A percentile compares a stretch with the other conserved stretches of the same genome.
Conservation (phyloP, 2,888 invertebrate genomes). For the Heliconius erato region DNA sequence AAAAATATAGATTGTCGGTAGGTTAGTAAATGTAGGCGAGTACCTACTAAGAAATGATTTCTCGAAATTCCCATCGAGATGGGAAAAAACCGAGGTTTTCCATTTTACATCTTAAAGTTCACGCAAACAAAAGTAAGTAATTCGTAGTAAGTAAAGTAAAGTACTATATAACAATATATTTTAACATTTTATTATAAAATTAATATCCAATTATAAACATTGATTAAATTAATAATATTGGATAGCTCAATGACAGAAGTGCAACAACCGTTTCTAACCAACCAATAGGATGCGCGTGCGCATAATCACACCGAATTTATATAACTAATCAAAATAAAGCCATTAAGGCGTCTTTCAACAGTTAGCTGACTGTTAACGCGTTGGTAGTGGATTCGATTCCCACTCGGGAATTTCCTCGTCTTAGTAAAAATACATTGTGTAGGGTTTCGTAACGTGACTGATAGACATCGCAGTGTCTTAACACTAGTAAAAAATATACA, state of each 20-base stretch:
- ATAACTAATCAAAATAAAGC: conserved; percentile 13
- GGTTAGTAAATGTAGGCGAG: background rate
- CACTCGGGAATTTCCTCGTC: conserved; percentile 16
- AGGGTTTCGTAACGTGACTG: too few relatives aligned
- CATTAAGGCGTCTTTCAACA: background rate
- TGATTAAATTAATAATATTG: background rate
- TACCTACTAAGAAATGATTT: background rate
- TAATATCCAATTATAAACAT: background rate
- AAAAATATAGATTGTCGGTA: background rate
- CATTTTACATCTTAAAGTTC: background rate
- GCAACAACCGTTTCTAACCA: background rate
- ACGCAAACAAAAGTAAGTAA: too few relatives aligned
- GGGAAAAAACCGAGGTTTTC: background rate
- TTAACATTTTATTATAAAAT: background rate
- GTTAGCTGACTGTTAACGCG: too few relatives aligned
- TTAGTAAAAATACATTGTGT: too few relatives aligned
- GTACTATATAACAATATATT: background rate
- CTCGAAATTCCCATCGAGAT: background rate
- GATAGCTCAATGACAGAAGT: conserved; percentile 5
- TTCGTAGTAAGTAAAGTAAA: too few relatives aligned
- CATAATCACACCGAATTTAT: conserved; percentile 25
- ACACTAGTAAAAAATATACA: too few relatives aligned
- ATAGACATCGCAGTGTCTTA: too few relatives aligned
- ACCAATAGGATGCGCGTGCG: background rate
- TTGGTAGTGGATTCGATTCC: background rate